phyloP scores from a whole-genome alignment of 2,888 invertebrate genomes.

The Limnephilus lunatus region DNA sequence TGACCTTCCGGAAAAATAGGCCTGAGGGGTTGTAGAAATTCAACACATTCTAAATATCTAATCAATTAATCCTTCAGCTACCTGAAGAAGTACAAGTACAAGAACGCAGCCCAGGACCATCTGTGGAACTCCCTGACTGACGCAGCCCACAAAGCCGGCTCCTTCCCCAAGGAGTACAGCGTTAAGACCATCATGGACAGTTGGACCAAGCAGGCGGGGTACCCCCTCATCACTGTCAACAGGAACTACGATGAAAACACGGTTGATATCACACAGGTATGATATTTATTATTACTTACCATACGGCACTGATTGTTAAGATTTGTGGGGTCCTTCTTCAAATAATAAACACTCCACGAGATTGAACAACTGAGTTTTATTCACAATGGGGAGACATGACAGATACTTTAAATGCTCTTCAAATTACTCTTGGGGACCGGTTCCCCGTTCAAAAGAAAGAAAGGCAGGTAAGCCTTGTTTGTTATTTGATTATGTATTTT shows the following conservation, averaged over 20 bases:
- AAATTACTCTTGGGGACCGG: no score
- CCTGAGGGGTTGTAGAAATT: no score
- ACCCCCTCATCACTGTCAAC: slow-evolving; percentile 52
- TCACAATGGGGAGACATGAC: no score
- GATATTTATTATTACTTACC: background rate
- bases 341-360: no score
- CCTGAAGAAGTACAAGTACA: slow-evolving; percentile 59
- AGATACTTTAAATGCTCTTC: no score
- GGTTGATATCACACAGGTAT: slow-evolving; percentile 53
- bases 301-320: no score
- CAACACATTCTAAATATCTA: background rate
- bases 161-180: slow-evolving; percentile 41
- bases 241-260: slow-evolving; percentile 53
- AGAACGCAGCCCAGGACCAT: slow-evolving; percentile 59
- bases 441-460: no score
- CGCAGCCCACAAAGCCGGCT: slow-evolving; percentile 47
- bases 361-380: no score
- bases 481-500: no score
- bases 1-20: no score
- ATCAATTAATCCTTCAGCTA: slow-evolving; percentile 45
- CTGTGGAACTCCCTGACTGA: slow-evolving; percentile 58
- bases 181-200: slow-evolving; percentile 61
- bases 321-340: no score
- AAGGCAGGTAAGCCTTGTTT: no score
- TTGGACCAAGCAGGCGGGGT: slow-evolving; percentile 60